Evolutionary conservation across 2,113 vertebrate species (phyloP).

Genomic region (Plestiodon gilberti): DNA sequence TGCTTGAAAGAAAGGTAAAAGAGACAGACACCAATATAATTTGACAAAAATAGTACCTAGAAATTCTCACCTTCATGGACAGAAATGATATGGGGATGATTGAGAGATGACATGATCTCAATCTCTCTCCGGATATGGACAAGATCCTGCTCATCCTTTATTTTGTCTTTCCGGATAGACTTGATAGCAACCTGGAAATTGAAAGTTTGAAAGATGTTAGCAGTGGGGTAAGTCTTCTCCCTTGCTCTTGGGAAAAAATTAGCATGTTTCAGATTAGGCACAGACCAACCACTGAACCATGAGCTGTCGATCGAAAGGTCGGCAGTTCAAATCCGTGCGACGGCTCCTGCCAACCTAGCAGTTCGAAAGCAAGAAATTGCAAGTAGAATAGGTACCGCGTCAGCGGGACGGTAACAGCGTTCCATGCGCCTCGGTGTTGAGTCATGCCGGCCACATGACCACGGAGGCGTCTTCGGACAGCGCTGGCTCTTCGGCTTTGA

Average conservation of each 20-base stretch:
- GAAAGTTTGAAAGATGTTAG: not conserved
- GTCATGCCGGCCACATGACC: too few relatives aligned
- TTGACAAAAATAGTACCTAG: not conserved
- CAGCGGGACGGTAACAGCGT: too few relatives aligned
- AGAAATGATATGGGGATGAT: constrained; percentile 93
- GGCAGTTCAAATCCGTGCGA: too few relatives aligned
- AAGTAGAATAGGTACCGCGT: too few relatives aligned
- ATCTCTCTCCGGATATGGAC: constrained; percentile 95
- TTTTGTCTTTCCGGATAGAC: constrained; percentile 94
- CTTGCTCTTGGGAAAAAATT: not conserved
- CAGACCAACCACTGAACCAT: not conserved
- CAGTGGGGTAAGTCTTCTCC: not conserved
- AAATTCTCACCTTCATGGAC: constrained; percentile 91
- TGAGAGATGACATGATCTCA: constrained; percentile 97
- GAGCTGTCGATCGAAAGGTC: not conserved
- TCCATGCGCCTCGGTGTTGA: too few relatives aligned
- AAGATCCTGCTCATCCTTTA: constrained; percentile 95
- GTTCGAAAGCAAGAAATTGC: too few relatives aligned
- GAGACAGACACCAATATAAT: not conserved
- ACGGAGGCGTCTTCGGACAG: too few relatives aligned
- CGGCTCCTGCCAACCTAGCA: too few relatives aligned
- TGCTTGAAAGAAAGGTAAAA: not conserved
- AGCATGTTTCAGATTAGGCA: not conserved
- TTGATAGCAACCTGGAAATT: constrained; percentile 90
- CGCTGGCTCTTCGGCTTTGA: too few relatives aligned